Percentiles rank a stretch among this genome's conserved stretches.
Evolutionary conservation across 2,797 vertebrate genomes (phyloP).

Genomic region (Leptodactylus fallax): DNA sequence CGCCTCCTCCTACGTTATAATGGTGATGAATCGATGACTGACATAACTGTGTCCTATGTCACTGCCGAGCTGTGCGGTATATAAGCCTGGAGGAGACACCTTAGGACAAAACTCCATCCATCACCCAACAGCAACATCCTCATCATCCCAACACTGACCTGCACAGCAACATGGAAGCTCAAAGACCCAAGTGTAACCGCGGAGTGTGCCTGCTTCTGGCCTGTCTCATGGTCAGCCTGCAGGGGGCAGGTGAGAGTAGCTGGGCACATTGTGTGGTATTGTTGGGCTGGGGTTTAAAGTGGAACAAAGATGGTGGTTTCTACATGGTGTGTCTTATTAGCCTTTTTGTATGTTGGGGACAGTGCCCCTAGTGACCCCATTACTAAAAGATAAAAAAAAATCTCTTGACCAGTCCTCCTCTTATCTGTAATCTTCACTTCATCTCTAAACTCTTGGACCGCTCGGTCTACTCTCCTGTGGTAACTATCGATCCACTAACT

Average conservation of each 20-base stretch:
- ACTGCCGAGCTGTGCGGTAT: background rate
- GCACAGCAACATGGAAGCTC: background rate
- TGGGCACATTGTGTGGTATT: background rate
- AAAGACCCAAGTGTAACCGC: background rate
- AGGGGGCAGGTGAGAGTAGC: conserved; percentile 44
- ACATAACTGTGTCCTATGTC: background rate
- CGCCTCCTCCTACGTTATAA: background rate
- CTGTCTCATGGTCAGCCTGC: conserved; percentile 22
- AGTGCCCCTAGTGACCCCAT: no score
- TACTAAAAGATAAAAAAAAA: no score
- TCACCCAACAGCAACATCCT: background rate
- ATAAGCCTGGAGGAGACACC: conserved; percentile 4
- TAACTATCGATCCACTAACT: no score
- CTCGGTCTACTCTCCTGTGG: no score
- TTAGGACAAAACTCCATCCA: background rate
- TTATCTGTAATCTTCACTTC: no score
- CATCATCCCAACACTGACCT: background rate
- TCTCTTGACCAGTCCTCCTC: no score
- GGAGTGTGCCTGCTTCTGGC: conserved; percentile 5
- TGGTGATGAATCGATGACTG: background rate
- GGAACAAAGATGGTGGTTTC: no score
- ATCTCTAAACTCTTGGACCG: no score
- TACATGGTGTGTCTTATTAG: no score
- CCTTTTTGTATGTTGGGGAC: no score
- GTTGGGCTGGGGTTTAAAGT: no score